phyloP scores from a whole-genome alignment of 2,797 vertebrate genomes.

The Leptodactylus fallax region DNA sequence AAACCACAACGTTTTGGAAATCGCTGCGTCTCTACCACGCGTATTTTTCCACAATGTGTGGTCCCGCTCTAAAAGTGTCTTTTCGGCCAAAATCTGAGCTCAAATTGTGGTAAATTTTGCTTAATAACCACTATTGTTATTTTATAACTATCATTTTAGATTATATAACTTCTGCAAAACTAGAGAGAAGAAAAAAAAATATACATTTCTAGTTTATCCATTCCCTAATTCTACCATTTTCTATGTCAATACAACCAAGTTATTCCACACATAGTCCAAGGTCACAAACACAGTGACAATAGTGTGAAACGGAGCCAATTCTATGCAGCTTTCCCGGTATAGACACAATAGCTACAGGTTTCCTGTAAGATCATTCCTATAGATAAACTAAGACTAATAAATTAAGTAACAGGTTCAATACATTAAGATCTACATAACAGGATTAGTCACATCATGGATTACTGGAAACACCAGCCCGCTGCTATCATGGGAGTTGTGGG shows the following conservation, averaged over 20 bases:
- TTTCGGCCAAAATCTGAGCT: too few species aligned
- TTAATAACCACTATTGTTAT: too few species aligned
- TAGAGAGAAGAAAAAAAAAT: neutral
- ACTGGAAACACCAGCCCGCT: slow-evolving; percentile 7
- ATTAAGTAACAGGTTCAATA: slow-evolving; percentile 9
- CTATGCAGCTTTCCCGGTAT: slow-evolving; percentile 36
- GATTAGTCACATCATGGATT: neutral
- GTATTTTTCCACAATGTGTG: too few species aligned
- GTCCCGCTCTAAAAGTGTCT: too few species aligned
- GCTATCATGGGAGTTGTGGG: slow-evolving; percentile 10
- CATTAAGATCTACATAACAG: neutral
- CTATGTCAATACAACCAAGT: neutral
- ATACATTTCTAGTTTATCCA: neutral
- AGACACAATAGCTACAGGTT: slow-evolving; percentile 36
- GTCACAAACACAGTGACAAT: slow-evolving; percentile 33
- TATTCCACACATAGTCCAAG: neutral
- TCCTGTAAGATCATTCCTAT: slow-evolving; percentile 32
- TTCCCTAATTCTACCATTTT: neutral
- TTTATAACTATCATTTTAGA: too few species aligned
- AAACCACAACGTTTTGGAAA: too few species aligned
- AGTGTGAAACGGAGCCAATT: slow-evolving; percentile 2
- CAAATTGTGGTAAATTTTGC: too few species aligned
- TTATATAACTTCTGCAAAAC: neutral
- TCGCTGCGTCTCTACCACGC: too few species aligned
- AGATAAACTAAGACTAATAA: neutral